A percentile compares a stretch with the other conserved stretches of the same genome.
Conservation (phyloP, 2,113 vertebrate species). For the Reinhardtius hippoglossoides region DNA sequence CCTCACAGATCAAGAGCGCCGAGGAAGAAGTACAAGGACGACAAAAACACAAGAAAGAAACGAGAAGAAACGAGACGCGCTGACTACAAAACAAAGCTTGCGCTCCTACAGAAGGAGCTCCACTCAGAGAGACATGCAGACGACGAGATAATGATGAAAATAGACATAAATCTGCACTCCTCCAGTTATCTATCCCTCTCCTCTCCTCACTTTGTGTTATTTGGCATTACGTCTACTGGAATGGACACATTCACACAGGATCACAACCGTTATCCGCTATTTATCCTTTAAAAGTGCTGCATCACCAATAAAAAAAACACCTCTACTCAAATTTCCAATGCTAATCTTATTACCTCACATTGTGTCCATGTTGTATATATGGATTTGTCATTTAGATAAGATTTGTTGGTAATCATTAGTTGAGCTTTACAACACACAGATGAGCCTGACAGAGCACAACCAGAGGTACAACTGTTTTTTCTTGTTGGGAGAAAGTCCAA, state of each 20-base stretch:
- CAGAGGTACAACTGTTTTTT: neutral
- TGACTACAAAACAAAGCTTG: constrained; percentile 62
- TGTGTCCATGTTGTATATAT: neutral
- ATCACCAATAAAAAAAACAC: constrained; percentile 17
- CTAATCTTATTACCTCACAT: constrained; percentile 1
- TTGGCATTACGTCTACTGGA: neutral
- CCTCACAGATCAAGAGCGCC: constrained; percentile 66
- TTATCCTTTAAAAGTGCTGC: constrained; percentile 30
- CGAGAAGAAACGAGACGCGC: constrained; percentile 44
- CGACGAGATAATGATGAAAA: constrained; percentile 61
- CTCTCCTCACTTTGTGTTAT: constrained; percentile 23
- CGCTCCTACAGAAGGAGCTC: constrained; percentile 82
- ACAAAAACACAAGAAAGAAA: constrained; percentile 52
- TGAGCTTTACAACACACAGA: neutral
- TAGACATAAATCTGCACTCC: constrained; percentile 61
- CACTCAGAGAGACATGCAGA: constrained; percentile 87
- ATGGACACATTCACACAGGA: neutral
- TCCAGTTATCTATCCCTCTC: constrained; percentile 31
- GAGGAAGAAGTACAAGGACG: constrained; percentile 57
- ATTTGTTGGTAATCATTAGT: neutral
- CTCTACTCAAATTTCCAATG: neutral
- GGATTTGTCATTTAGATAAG: neutral
- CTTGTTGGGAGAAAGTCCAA: neutral
- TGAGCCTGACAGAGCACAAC: neutral
- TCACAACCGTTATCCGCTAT: neutral